phyloP scores from a whole-genome alignment of 2,888 invertebrate species.

The Heliconius aoede region DNA sequence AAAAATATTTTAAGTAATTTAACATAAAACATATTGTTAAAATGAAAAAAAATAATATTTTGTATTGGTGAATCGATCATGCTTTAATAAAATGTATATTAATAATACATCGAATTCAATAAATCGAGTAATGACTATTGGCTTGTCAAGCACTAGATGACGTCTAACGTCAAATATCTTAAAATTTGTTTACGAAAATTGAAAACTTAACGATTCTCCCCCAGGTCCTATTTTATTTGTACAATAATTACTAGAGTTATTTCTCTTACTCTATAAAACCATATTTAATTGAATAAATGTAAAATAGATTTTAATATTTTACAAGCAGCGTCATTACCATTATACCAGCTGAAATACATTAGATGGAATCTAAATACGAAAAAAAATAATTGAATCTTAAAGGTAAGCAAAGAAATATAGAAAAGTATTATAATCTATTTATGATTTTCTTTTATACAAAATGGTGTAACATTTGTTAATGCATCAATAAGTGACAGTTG shows the following conservation, averaged over 20 bases:
- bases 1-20: no score
- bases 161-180: constrained; percentile 6
- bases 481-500: neutral
- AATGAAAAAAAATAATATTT: no score
- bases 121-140: neutral
- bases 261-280: neutral
- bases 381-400: neutral
- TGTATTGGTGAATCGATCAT: no score
- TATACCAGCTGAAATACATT: neutral
- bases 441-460: neutral
- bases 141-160: neutral
- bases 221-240: neutral
- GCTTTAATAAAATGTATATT: neutral
- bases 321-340: neutral
- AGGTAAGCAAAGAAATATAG: constrained; percentile 1
- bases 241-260: neutral
- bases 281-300: no score
- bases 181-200: neutral
- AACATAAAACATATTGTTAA: no score
- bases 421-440: neutral
- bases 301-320: neutral
- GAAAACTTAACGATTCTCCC: neutral
- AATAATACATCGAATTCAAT: neutral
- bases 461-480: neutral
- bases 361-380: neutral